Base-by-base conservation (phyloP, 53 echinoderm and acorn worm species). In the Crossaster papposus region DNA sequence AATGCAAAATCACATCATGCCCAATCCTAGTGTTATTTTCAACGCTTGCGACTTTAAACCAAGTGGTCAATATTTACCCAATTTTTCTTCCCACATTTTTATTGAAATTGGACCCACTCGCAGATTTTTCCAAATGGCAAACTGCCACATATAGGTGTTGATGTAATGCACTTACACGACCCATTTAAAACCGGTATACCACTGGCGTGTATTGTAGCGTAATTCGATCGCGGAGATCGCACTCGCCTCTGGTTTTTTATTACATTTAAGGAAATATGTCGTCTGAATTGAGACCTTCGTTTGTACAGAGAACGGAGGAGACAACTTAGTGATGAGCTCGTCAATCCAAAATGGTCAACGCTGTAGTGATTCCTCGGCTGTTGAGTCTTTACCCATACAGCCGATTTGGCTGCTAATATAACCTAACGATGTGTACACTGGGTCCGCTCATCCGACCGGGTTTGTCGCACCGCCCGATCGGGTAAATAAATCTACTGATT, bases 371-470 rank as follows among this genome's bases (percentile, higher is more conserved):
- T 35, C 18, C 34, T n/a, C 36, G 12, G 75, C 36, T 74, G 36
- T 36, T 35, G 36, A 14, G 71, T 23, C 71, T 71, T 28, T 71
- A 71, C 29, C 71, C 71, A 31, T 36, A n/a, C n/a, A 32, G 75
- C 22, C 34, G 22, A 35, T 74, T 32, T 74, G 75, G 68, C 28
- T 2, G 20, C 33, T 74, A 74, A 74, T 74, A 36, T 35, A 2
- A 18, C 75, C 35, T 33, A 74, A 74, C 35, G 75, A 36, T 74
- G 75, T 74, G 36, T 74, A 13, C 75, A 74, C 75, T 33, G 31
- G 36, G 32, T 33, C 34, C 23, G 31, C 15, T 74, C 11, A 35
- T 20, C 23, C 18, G 15, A 62, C 23, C 68, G 28, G n/a, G 68
- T 20, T 33, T 32, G 35, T 36, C 18, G 75, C 18, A 32, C 75